A percentile compares a stretch with the other conserved stretches of the same genome.
phyloP scores from a whole-genome alignment of 2,113 vertebrate genomes.

The Triplophysa siluroides region DNA sequence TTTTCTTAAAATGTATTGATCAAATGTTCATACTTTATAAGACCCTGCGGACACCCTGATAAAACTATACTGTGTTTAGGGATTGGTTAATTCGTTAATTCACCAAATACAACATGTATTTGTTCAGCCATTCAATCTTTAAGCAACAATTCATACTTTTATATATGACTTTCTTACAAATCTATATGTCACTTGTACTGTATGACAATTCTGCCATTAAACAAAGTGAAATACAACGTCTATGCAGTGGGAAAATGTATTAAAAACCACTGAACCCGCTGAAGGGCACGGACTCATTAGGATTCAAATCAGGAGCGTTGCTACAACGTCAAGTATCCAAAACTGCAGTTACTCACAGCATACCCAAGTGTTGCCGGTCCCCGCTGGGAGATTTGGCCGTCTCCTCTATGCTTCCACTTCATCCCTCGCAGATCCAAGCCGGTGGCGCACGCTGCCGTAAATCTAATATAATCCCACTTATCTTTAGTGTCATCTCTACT shows the following conservation, averaged over 20 bases:
- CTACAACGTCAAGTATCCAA: constrained; percentile 10
- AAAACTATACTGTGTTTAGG: no score
- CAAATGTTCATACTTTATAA: no score
- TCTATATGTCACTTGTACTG: no score
- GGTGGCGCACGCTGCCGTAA: constrained; percentile 11
- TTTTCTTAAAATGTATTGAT: no score
- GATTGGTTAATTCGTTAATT: no score
- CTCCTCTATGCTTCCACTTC: constrained; percentile 23
- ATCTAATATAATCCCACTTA: constrained; percentile 45
- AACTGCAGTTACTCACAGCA: constrained; percentile 15
- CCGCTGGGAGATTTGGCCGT: constrained; percentile 17
- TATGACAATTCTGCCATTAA: not conserved
- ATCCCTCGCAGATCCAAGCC: constrained; percentile 37
- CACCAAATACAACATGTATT: no score
- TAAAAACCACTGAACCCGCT: not conserved
- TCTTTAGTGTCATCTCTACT: constrained; percentile 49
- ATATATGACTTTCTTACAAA: no score
- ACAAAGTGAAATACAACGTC: not conserved
- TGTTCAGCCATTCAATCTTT: no score
- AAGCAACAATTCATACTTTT: no score
- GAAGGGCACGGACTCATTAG: not conserved
- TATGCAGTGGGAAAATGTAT: constrained; percentile 1
- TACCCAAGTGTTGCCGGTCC: constrained; percentile 3
- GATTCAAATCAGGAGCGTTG: constrained; percentile 27
- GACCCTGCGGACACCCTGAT: no score